Evolutionary conservation across 2,797 vertebrate genomes (phyloP), one percentile per base, ranked within the genome.

Genomic region (Cynodonichthys magdalenae): DNA sequence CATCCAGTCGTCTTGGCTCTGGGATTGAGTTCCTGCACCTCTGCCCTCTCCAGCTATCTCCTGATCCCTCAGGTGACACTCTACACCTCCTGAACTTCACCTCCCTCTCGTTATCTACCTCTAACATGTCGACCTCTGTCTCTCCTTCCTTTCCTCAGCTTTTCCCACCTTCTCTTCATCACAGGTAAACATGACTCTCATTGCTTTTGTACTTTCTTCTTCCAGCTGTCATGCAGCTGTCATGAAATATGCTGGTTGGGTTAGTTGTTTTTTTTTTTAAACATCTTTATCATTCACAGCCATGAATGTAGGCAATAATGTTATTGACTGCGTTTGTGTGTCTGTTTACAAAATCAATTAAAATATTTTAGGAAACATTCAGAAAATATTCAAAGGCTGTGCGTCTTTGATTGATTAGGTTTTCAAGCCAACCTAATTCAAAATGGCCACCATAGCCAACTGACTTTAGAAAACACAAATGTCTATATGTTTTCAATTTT

Each of bases 41-140:
- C 82, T 80, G 71, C 75, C 87, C 87, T 67, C 53, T 1, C 77
- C 77, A 34, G 44, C 68, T 83, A 69, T 82, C 84, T 81, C 82
- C 60, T 49, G 50, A 69, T 83, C 72, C 82, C 83, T 88, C 75
- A 80, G 77, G 79, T 87, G 93, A 92, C 85, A 93, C 80, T 58
- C 77, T 87, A 92, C 84, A 89, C 87, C 81, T 81, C 81, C 74
- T 80, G 69, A 79, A 73, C 84, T 74, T 84, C 66, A 84, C 80
- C 85, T 82, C 85, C 9, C 76, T 77, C 50, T 24, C 19, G 41
- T 79, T 87, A 83, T 87, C 88, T 81, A 82, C 86, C 76, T 81
- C 74, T 86, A 63, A 80, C 53, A 63, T 49, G 6, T 53, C 52
- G 15, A 85, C 80, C 55, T 71, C 69, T 66, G 49, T 59, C 77